Base-by-base conservation (phyloP, 2,888 invertebrate genomes). In the Dicyrtoma fusca region DNA sequence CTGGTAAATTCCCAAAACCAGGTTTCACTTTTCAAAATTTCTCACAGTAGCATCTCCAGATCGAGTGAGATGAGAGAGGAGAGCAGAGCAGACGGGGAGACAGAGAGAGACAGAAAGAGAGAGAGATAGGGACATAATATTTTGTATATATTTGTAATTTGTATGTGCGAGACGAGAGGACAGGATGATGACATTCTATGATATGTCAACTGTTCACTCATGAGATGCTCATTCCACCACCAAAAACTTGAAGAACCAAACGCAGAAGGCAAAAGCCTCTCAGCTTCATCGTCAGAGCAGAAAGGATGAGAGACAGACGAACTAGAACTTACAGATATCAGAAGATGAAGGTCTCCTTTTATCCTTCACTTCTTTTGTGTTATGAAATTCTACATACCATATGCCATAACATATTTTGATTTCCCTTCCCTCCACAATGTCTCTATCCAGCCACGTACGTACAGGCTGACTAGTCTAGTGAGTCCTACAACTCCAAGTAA, bases 101-200 rank as follows among this genome's bases (percentile, higher is more conserved):
- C n/a, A n/a, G n/a, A n/a, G n/a, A n/a, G n/a, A n/a, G n/a, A n/a
- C n/a, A n/a, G n/a, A n/a, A n/a, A n/a, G n/a, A n/a, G n/a, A n/a
- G n/a, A n/a, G n/a, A n/a, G n/a, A n/a, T n/a, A n/a, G n/a, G n/a
- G n/a, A n/a, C n/a, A n/a, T 34, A 8, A 34, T 34, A 34, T 34
- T n/a, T 8, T 34, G 34, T 34, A 34, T 34, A 34, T 34, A 34
- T 34, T 34, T 34, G 34, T 34, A 34, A 34, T 34, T 34, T 34
- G 34, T 34, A 8, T 8, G 8, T 34, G 34, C 5, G 25, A 57
- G 62, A 44, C 19, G 66, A 66, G 19, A 53, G 51, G 66, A 66
- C 66, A 66, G 66, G 55, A 66, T 66, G 66, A 66, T 66, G 66
- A 66, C 66, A 66, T 66, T 66, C 66, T 66, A 66, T 66, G 53